Conservation (phyloP, 1,140 invertebrate species). For the Drosophila takahashii region DNA sequence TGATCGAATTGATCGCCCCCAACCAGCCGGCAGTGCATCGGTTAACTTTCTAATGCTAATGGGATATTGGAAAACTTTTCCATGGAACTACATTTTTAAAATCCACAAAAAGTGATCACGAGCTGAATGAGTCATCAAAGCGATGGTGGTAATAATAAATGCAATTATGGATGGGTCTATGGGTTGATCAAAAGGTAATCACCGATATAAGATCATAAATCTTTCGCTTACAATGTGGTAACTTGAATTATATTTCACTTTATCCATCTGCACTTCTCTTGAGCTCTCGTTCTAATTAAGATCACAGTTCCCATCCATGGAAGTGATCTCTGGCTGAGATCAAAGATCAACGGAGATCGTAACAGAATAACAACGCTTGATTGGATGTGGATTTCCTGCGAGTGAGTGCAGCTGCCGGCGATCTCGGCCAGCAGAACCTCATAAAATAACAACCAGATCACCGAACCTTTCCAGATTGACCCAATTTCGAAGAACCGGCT, state of each 20-base stretch:
- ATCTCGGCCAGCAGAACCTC: constrained; percentile 38
- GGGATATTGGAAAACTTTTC: constrained; percentile 67
- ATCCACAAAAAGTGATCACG: constrained; percentile 50
- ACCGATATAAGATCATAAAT: constrained; percentile 1
- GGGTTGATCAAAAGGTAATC: constrained; percentile 15
- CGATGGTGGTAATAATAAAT: constrained; percentile 37
- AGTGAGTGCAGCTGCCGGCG: constrained; percentile 27
- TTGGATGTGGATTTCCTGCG: constrained; percentile 47
- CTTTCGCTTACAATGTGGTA: not conserved
- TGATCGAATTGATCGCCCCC: constrained; percentile 24
- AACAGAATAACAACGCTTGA: constrained; percentile 42
- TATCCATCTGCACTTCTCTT: constrained; percentile 4
- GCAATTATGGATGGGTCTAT: constrained; percentile 30
- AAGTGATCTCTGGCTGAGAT: constrained; percentile 1
- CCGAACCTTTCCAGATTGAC: constrained; percentile 79
- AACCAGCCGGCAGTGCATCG: constrained; percentile 15
- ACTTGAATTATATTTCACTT: not conserved
- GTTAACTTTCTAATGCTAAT: constrained; percentile 75
- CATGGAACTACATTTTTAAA: constrained; percentile 51
- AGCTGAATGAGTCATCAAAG: constrained; percentile 49
- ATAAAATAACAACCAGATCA: constrained; percentile 73
- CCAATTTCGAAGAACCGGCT: constrained; percentile 69
- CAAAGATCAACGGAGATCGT: constrained; percentile 21
- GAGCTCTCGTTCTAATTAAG: constrained; percentile 20
- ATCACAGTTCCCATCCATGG: constrained; percentile 15